A percentile compares a stretch with the other conserved stretches of the same genome.
These are phyloP conservation scores for Tinea pellionella DNA, from an alignment of 2,888 invertebrate species.

Conservation along the genomic window DNA sequence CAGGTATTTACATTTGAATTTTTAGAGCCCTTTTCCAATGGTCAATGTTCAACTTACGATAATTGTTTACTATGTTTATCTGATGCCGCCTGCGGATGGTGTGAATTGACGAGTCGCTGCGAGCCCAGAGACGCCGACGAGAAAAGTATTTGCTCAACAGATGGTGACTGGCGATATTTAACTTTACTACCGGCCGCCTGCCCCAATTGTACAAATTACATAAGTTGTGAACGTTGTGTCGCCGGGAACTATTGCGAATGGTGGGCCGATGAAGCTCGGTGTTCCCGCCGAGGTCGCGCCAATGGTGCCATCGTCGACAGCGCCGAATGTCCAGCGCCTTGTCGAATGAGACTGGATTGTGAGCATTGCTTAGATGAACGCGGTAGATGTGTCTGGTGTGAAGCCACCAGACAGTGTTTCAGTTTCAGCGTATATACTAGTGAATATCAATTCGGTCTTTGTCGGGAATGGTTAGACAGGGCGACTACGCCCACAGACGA, in stretches of 20 bases:
- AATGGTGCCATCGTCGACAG: slow-evolving; percentile 73
- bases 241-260: slow-evolving; percentile 85
- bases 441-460: slow-evolving; percentile 92
- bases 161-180: slow-evolving; percentile 80
- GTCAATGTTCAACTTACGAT: slow-evolving; percentile 79
- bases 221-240: slow-evolving; percentile 88
- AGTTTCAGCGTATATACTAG: slow-evolving; percentile 96
- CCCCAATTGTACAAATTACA: slow-evolving; percentile 89
- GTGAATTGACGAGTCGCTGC: slow-evolving; percentile 79
- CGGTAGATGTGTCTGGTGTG: slow-evolving; percentile 96
- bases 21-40: slow-evolving; percentile 87
- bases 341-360: slow-evolving; percentile 81
- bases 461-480: slow-evolving; percentile 93
- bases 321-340: slow-evolving; percentile 82
- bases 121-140: slow-evolving; percentile 77
- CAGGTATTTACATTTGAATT: slow-evolving; percentile 87
- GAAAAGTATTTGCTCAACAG: slow-evolving; percentile 65
- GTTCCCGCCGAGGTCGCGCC: slow-evolving; percentile 81
- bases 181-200: slow-evolving; percentile 86
- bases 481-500: slow-evolving; percentile 63
- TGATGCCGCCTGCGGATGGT: slow-evolving; percentile 94
- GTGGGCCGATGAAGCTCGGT: slow-evolving; percentile 90
- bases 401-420: slow-evolving; percentile 91
- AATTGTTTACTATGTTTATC: slow-evolving; percentile 90
- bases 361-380: slow-evolving; percentile 85